These are phyloP conservation scores for Muricea muricata DNA, from an alignment of 92 coral and sea anemone genomes.

Conservation along the genomic window DNA sequence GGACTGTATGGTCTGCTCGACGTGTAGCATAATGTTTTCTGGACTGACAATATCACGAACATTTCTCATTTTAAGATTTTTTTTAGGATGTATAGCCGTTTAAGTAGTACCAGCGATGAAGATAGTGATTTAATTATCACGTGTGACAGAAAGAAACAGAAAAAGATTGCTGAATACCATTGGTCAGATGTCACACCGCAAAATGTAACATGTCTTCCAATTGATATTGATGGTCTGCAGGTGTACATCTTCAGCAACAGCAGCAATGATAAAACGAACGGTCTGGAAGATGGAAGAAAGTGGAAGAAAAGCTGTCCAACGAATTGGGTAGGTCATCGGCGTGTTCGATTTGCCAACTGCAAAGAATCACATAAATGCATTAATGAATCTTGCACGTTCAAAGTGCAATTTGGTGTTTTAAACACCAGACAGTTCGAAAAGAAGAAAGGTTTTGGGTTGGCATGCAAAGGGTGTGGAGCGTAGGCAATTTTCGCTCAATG, in stretches of 20 bases:
- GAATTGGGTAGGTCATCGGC: too few species aligned
- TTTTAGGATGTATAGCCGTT: too few species aligned
- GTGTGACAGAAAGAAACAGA: too few species aligned
- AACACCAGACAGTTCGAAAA: constrained; percentile 38
- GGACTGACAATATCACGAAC: too few species aligned
- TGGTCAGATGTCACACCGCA: constrained; percentile 43
- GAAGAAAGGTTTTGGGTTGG: background rate
- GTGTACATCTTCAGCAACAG: background rate
- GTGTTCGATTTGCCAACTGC: constrained; percentile 41
- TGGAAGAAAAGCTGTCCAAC: too few species aligned
- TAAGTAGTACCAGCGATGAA: too few species aligned
- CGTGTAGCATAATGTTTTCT: too few species aligned
- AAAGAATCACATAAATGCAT: constrained; percentile 19
- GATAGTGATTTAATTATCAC: too few species aligned
- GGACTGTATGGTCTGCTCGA: too few species aligned
- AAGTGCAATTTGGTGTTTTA: constrained; percentile 9
- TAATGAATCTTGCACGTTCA: constrained; percentile 5
- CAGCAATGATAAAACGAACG: background rate
- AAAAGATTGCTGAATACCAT: background rate
- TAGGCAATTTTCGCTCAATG: background rate
- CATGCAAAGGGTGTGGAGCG: constrained; percentile 47
- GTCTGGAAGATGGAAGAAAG: constrained; percentile 11
- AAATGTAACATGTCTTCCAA: constrained; percentile 40
- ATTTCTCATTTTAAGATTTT: too few species aligned
- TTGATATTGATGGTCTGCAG: constrained; percentile 54